Evolutionary conservation across 2,113 vertebrate species (phyloP).

Genomic region (Neolamprologus caudopunctatus): DNA sequence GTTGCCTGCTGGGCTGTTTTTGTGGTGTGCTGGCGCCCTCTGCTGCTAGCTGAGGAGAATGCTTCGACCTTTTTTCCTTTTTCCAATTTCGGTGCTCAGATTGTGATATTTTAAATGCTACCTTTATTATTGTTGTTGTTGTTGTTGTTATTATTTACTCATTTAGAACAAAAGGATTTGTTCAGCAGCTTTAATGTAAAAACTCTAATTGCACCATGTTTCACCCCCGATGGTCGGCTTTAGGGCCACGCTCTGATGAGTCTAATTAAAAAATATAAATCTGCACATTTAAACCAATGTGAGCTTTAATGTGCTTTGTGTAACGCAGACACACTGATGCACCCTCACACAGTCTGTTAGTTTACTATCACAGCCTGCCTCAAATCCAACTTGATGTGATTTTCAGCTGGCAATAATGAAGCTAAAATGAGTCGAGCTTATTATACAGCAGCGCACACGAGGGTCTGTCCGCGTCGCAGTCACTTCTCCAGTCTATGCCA

Average conservation of each 20-base stretch:
- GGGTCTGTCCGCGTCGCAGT: constrained; percentile 13
- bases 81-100: rapidly evolving
- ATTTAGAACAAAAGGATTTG: neutral
- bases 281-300: neutral
- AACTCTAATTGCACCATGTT: neutral
- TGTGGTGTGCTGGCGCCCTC: constrained; percentile 75
- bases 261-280: neutral
- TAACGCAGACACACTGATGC: neutral
- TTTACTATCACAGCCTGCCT: constrained; percentile 27
- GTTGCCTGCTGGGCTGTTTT: constrained; percentile 1
- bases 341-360: neutral
- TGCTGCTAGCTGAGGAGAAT: constrained; percentile 65
- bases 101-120: neutral
- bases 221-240: neutral
- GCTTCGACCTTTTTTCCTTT: neutral
- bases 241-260: neutral
- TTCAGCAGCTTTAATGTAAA: neutral
- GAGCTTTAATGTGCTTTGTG: neutral
- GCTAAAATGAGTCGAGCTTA: constrained; percentile 52
- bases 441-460: constrained; percentile 26
- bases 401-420: constrained; percentile 44
- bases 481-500: constrained; percentile 15
- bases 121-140: neutral
- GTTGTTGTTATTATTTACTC: neutral
- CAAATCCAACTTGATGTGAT: constrained; percentile 43